A percentile compares a stretch with the other conserved stretches of the same genome.
These are phyloP conservation scores for Palythoa grandis DNA, from an alignment of 92 coral and sea anemone species.

Conservation along the genomic window DNA sequence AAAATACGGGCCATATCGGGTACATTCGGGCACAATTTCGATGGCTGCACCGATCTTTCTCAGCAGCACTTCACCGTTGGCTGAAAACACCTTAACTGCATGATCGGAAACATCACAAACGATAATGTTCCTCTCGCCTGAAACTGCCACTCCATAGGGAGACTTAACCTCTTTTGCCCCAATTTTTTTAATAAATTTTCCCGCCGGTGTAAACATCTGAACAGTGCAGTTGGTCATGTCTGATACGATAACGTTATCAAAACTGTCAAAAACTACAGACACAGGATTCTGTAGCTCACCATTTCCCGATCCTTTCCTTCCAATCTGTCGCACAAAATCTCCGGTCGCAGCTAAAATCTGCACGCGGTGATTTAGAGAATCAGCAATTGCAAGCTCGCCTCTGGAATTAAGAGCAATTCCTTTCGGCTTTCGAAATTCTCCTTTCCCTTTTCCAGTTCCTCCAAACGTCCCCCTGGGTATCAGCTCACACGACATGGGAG, in stretches of 20 bases:
- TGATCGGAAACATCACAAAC: slow-evolving; percentile 39
- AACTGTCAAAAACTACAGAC: slow-evolving; percentile 32
- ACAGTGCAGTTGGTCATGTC: slow-evolving; percentile 25
- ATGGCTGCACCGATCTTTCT: slow-evolving; percentile 27
- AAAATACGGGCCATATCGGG: slow-evolving; percentile 35
- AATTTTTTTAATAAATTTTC: slow-evolving; percentile 32
- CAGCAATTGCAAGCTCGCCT: slow-evolving; percentile 40
- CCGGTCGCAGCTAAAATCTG: slow-evolving; percentile 29
- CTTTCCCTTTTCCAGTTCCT: slow-evolving; percentile 37
- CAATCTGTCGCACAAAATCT: slow-evolving; percentile 24
- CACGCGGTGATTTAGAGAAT: slow-evolving; percentile 37
- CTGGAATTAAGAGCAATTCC: slow-evolving; percentile 34
- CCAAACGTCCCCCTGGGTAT: slow-evolving; percentile 37
- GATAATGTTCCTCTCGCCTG: slow-evolving; percentile 20
- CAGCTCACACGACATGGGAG: slow-evolving; percentile 30
- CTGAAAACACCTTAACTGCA: slow-evolving; percentile 27
- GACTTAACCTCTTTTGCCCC: slow-evolving; percentile 20
- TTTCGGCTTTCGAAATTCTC: slow-evolving; percentile 31
- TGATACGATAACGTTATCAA: slow-evolving; percentile 25
- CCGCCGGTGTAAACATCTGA: slow-evolving; percentile 27
- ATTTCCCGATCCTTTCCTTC: slow-evolving; percentile 38
- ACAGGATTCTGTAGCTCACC: slow-evolving; percentile 26
- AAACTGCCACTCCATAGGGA: slow-evolving; percentile 33
- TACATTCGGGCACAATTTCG: slow-evolving; percentile 24
- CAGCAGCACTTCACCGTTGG: slow-evolving; percentile 4